Evolutionary conservation across 2,113 vertebrate species (phyloP).

Genomic region (Myotis brandtii): DNA sequence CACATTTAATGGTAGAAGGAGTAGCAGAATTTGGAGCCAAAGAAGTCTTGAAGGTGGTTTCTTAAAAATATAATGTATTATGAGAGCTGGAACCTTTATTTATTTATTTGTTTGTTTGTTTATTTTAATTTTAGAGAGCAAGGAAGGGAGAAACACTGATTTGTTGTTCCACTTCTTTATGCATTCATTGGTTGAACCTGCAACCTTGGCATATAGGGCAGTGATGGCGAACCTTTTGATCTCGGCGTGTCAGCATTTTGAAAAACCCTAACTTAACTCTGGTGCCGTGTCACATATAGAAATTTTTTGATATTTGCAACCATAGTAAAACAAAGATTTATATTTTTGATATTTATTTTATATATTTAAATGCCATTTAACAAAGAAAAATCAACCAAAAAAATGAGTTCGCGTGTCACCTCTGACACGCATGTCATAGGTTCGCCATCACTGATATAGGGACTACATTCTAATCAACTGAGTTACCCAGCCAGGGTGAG

Average conservation of each 20-base stretch:
- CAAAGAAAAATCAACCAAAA: too few relatives aligned
- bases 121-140: background rate
- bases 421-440: too few relatives aligned
- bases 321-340: too few relatives aligned
- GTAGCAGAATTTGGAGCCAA: background rate
- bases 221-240: too few relatives aligned
- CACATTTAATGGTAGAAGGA: conserved; percentile 19
- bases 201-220: background rate
- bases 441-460: background rate
- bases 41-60: background rate
- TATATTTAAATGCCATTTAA: too few relatives aligned
- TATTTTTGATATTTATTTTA: too few relatives aligned
- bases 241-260: too few relatives aligned
- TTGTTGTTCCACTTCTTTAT: background rate
- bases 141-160: background rate
- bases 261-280: too few relatives aligned
- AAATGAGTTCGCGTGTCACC: too few relatives aligned
- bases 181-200: background rate
- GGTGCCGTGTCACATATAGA: too few relatives aligned
- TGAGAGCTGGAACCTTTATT: background rate
- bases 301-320: too few relatives aligned
- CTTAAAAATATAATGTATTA: background rate
- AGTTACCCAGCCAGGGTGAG: background rate
- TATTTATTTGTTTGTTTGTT: too few relatives aligned
- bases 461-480: background rate